These are phyloP conservation scores for Matsumurasca onukii DNA, from an alignment of 1,140 invertebrate genomes.

Conservation along the genomic window DNA sequence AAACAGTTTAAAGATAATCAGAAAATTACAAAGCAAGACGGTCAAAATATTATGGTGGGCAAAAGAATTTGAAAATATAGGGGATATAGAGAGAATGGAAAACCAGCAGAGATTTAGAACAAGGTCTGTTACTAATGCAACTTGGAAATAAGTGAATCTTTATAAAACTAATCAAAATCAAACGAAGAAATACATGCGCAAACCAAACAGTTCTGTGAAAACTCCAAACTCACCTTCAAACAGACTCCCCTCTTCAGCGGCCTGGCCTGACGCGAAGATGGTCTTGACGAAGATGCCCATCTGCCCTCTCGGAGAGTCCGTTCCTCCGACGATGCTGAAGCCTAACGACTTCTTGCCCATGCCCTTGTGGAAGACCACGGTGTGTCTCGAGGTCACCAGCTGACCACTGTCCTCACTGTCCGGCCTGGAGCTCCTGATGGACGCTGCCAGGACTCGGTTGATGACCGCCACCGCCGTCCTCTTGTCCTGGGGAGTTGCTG, in stretches of 20 bases:
- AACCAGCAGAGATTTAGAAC: too few species aligned
- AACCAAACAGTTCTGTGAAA: too few species aligned
- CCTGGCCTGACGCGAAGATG: conserved; percentile 67
- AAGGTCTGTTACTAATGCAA: too few species aligned
- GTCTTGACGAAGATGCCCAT: conserved; percentile 74
- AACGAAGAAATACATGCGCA: too few species aligned
- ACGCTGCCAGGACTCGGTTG: conserved; percentile 35
- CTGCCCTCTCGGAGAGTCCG: conserved; percentile 65
- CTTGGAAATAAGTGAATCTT: too few species aligned
- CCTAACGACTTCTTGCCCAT: conserved; percentile 65
- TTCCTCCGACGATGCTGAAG: conserved; percentile 74
- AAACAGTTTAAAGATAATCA: too few species aligned
- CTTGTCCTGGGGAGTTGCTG: conserved; percentile 10
- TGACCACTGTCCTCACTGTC: background rate
- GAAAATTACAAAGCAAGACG: too few species aligned
- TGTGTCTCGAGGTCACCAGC: conserved; percentile 35
- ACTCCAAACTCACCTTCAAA: conserved; percentile 67
- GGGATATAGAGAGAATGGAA: too few species aligned
- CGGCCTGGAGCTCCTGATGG: conserved; percentile 6
- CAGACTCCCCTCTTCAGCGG: conserved; percentile 64
- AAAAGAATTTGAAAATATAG: too few species aligned
- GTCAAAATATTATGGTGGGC: too few species aligned
- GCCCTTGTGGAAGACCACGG: conserved; percentile 61
- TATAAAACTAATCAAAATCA: too few species aligned
- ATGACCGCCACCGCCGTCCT: conserved; percentile 34